Conservation (phyloP, 2,113 vertebrate species). For the Cnemophilus loriae region DNA sequence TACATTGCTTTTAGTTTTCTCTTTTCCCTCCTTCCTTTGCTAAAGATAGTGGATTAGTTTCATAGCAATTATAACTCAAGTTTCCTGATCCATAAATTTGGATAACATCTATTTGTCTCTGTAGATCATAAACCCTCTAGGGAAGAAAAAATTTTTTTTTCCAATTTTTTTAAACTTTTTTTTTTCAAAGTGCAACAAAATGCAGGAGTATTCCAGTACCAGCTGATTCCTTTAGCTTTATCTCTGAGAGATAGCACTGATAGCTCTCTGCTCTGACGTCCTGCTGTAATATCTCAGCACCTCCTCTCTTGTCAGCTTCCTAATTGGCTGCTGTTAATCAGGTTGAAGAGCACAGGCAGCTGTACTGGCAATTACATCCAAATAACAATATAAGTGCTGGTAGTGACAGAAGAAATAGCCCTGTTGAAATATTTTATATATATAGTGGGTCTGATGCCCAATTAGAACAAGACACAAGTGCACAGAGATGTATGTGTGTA, state of each 20-base stretch:
- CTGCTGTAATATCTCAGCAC: not conserved
- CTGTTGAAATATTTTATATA: not conserved
- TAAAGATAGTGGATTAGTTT: constrained; percentile 30
- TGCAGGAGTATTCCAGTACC: not conserved
- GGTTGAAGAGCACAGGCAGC: not conserved
- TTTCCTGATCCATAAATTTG: not conserved
- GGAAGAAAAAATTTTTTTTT: not conserved
- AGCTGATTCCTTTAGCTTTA: not conserved
- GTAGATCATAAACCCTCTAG: not conserved
- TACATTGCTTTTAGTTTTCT: constrained; percentile 43
- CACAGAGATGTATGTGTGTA: not conserved
- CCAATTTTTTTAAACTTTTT: not conserved
- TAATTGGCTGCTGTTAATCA: not conserved
- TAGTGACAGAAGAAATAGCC: not conserved
- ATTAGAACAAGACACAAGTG: not conserved
- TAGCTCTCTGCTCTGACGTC: not conserved
- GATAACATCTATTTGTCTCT: not conserved
- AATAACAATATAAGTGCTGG: not conserved
- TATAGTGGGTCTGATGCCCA: not conserved
- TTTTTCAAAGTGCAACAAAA: not conserved
- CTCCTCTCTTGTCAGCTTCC: not conserved
- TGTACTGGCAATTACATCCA: not conserved
- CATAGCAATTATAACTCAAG: not conserved
- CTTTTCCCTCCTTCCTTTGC: not conserved
- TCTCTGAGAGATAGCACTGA: not conserved